phyloP scores from a whole-genome alignment of 2,797 vertebrate species.

The Mastacembelus armatus region DNA sequence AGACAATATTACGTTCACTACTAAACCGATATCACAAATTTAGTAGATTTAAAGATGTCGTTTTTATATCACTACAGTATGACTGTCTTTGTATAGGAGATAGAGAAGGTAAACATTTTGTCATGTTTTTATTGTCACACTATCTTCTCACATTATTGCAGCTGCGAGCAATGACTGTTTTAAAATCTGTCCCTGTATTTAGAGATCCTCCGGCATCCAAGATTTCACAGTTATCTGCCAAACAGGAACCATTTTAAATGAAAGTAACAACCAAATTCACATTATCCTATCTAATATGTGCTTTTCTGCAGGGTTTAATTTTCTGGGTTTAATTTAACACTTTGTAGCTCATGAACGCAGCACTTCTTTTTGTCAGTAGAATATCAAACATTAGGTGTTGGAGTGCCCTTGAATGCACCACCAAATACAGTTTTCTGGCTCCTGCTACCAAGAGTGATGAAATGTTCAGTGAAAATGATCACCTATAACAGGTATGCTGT shows the following conservation, averaged over 20 bases:
- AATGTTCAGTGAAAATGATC: constrained; percentile 13
- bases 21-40: too few species aligned
- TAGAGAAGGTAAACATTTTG: too few species aligned
- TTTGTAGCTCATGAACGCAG: not conserved
- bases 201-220: constrained; percentile 30
- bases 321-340: constrained; percentile 22
- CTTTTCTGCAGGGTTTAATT: not conserved
- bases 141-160: constrained; percentile 60
- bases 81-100: constrained; percentile 29
- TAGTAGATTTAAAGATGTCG: not conserved
- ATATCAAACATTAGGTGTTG: not conserved
- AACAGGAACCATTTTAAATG: constrained; percentile 31
- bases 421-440: constrained; percentile 25
- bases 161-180: constrained; percentile 42
- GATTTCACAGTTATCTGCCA: constrained; percentile 13
- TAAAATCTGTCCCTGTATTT: constrained; percentile 38
- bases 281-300: not conserved
- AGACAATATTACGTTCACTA: not conserved
- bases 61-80: constrained; percentile 8
- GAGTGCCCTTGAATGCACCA: constrained; percentile 44
- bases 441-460: constrained; percentile 24
- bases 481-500: constrained; percentile 9
- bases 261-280: not conserved
- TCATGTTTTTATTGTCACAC: too few species aligned
- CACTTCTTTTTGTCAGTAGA: not conserved